Percentiles rank a stretch among this genome's conserved stretches.
Evolutionary conservation across 2,888 invertebrate genomes (phyloP).

Genomic region (Lasioglossum leucozonium): DNA sequence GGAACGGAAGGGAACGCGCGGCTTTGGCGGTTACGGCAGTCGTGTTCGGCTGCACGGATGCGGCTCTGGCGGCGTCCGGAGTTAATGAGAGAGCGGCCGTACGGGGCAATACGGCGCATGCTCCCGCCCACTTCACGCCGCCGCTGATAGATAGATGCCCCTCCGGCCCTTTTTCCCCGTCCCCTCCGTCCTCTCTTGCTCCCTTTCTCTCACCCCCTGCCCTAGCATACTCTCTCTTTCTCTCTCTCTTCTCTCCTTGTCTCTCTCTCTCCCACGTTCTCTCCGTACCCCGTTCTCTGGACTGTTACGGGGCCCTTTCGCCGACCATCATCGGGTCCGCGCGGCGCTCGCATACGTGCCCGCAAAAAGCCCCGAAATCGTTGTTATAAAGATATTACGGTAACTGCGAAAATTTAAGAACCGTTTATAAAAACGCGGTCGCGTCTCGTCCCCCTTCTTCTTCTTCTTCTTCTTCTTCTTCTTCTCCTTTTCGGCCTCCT

Average conservation of each 20-base stretch:
- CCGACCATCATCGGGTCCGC: conserved; percentile 46
- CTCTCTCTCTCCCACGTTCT: background rate
- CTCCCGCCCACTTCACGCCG: conserved; percentile 85
- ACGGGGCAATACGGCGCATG: conserved; percentile 83
- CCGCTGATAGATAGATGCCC: conserved; percentile 85
- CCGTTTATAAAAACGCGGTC: conserved; percentile 51
- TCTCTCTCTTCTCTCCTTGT: background rate
- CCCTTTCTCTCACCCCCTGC: conserved; percentile 54
- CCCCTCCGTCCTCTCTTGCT: conserved; percentile 53
- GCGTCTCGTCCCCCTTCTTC: conserved; percentile 5
- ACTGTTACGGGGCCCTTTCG: conserved; percentile 9
- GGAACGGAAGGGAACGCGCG: conserved; percentile 81
- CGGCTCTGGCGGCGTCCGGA: conserved; percentile 86
- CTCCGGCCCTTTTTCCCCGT: conserved; percentile 75
- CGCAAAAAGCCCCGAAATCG: conserved; percentile 55
- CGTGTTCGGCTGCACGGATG: conserved; percentile 85
- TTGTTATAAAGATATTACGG: conserved; percentile 64
- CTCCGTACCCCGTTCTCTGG: background rate
- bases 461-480: background rate
- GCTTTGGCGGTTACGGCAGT: conserved; percentile 72
- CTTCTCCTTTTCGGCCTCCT: background rate
- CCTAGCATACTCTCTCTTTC: background rate
- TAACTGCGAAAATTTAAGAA: conserved; percentile 59
- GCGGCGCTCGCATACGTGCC: conserved; percentile 47
- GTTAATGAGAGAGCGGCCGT: conserved; percentile 84